These are phyloP conservation scores for Drymodes brunneopygia DNA, from an alignment of 2,113 vertebrate species.

Conservation along the genomic window DNA sequence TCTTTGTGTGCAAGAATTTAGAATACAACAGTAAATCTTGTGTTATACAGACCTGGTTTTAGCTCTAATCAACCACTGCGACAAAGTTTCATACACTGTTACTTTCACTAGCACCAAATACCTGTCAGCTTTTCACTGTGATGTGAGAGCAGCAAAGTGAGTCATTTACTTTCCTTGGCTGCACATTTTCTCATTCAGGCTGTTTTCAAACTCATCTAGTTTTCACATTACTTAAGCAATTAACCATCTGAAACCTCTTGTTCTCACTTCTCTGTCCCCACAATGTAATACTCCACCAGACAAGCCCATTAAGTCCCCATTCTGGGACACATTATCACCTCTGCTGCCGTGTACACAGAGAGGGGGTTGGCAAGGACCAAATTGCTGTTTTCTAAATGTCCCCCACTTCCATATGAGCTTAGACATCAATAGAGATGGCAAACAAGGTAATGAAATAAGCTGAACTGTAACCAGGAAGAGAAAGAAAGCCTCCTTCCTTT, in stretches of 20 bases:
- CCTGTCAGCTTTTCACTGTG: not conserved
- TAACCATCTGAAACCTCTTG: not conserved
- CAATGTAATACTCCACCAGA: not conserved
- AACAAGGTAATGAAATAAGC: not conserved
- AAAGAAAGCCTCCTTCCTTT: not conserved
- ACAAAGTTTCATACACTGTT: not conserved
- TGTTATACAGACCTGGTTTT: not conserved
- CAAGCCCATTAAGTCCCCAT: not conserved
- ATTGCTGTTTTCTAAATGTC: not conserved
- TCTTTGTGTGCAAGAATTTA: not conserved
- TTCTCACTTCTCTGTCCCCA: not conserved
- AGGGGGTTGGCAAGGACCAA: not conserved
- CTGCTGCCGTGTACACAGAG: not conserved
- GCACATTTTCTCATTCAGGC: not conserved
- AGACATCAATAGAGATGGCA: not conserved
- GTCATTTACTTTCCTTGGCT: not conserved
- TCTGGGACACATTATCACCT: not conserved
- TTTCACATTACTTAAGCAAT: constrained; percentile 21
- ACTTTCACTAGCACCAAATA: not conserved
- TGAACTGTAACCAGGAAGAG: not conserved
- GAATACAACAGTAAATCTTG: not conserved
- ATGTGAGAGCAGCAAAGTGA: not conserved
- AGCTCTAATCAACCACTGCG: not conserved
- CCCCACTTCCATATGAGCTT: not conserved
- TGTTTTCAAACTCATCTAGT: not conserved